phyloP scores from a whole-genome alignment of 2,888 invertebrate genomes.

The Morinoia aosen region DNA sequence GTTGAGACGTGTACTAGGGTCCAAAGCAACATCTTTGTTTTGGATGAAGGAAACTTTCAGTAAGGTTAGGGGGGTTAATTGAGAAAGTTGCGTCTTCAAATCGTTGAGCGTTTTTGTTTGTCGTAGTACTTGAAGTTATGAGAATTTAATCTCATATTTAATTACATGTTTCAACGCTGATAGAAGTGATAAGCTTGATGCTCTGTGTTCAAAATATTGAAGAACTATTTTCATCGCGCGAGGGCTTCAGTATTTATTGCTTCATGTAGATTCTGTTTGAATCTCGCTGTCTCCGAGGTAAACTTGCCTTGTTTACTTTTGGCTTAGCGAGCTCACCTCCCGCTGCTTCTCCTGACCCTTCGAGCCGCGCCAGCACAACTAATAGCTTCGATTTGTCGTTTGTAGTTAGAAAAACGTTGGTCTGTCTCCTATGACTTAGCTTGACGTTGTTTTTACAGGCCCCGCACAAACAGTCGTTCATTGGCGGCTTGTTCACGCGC shows the following conservation, averaged over 20 bases:
- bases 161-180: not conserved
- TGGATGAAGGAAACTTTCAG: too few species aligned
- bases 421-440: not conserved
- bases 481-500: not conserved
- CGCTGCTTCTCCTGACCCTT: not conserved
- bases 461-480: constrained; percentile 25
- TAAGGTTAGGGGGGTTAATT: too few species aligned
- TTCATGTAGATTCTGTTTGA: not conserved
- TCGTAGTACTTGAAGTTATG: not conserved
- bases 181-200: not conserved
- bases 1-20: too few species aligned
- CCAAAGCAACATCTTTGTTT: too few species aligned
- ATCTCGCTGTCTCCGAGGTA: not conserved
- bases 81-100: not conserved
- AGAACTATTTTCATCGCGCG: not conserved
- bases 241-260: not conserved
- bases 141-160: not conserved
- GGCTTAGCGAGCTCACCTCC: not conserved
- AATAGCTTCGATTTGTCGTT: not conserved
- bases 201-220: not conserved
- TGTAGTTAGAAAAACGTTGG: not conserved
- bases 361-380: not conserved
- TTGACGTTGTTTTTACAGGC: constrained; percentile 28
- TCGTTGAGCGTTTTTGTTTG: not conserved
- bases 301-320: constrained; percentile 6